These are phyloP conservation scores for Sialia sialis DNA, from an alignment of 2,113 vertebrate genomes.

Conservation along the genomic window DNA sequence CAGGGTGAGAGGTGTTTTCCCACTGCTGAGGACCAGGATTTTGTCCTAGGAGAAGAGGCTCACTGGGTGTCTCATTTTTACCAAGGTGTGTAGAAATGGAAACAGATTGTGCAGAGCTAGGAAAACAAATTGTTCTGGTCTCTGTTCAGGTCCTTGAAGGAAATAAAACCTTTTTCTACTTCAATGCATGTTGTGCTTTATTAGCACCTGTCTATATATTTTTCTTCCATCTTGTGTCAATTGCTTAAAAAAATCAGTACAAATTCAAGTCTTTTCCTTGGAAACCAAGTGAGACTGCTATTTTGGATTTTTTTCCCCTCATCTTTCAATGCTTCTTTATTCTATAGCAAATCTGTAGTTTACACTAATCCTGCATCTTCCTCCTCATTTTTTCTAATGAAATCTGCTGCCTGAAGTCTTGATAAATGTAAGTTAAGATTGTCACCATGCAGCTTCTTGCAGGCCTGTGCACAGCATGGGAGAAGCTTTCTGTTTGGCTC, in stretches of 20 bases:
- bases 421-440: neutral
- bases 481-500: neutral
- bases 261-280: neutral
- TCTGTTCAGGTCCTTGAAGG: neutral
- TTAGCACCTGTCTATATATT: neutral
- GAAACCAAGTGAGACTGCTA: neutral
- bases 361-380: neutral
- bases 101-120: neutral
- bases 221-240: neutral
- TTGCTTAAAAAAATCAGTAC: neutral
- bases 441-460: neutral
- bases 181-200: neutral
- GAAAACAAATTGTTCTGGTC: neutral
- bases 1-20: neutral
- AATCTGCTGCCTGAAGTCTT: neutral
- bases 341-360: neutral
- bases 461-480: neutral
- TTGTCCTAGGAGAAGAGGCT: neutral
- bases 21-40: neutral
- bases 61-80: accelerated
- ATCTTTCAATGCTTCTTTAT: neutral
- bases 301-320: neutral
- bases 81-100: neutral
- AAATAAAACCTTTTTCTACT: neutral
- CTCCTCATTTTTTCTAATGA: neutral